Base-by-base conservation (phyloP, 2,888 invertebrate species). In the Nomada lathburiana region DNA sequence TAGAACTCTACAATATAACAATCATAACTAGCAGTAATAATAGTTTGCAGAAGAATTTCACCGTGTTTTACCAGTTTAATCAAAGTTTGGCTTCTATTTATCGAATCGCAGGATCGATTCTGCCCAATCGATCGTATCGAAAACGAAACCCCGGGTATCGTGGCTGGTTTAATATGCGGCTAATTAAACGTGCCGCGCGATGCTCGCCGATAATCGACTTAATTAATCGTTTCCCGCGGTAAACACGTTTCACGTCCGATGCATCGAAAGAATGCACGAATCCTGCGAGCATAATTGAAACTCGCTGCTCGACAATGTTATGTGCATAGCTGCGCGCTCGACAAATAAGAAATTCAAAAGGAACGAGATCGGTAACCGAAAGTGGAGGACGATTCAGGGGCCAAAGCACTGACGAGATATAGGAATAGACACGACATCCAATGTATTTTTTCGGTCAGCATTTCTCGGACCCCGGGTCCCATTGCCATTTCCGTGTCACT, bases 171-270 rank as follows among this genome's bases (percentile, higher is more conserved):
- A 23, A 63, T 50, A 60, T 23, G 57, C 69, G 57, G 20, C 77
- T 79, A 69, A 79, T 79, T 77, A 77, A 77, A 67, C 75, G 65
- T 29, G 44, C 74, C 65, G 64, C 64, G 57, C 74, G 76, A 62
- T 75, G 59, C 53, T 20, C 53, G 36, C 55, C 57, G 78, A 78
- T 76, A 76, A 76, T 78, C 78, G 62, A 76, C 77, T 76, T 68
- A 78, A 78, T 78, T 78, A 78, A 78, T 78, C 78, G 78, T 78
- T 78, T 76, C 67, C 67, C 36, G 76, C 16, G 53, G 74, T 59
- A 36, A 73, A 59, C 74, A 50, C 52, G 73, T 59, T 65, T 42
- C 59, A 13, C 26, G 76, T 50, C n/a, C 52, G 13, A 23, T 18
- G 59, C 64, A 13, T 76, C 47, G 68, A 50, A 78, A 78, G 64